Base-by-base conservation (phyloP, 2,888 invertebrate genomes). In the Drosophila borealis region DNA sequence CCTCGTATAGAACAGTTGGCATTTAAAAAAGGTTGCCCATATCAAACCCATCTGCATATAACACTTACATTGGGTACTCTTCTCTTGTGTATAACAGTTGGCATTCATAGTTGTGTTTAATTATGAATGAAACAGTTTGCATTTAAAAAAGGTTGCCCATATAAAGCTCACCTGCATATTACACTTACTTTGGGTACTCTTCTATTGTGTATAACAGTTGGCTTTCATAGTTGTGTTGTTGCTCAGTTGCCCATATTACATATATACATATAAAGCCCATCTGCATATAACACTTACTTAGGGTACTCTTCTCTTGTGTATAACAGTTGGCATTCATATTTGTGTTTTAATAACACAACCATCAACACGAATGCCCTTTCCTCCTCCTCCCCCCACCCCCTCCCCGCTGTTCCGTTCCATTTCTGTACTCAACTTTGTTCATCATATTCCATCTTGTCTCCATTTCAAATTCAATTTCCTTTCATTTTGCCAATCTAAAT, bases 401-500 rank as follows among this genome's bases (percentile, higher is more conserved):
- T 1, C 8, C 29, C 1, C 48, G 10, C 21, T 39, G 14, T 21
- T 4, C 9, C 10, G 39, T 9, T 2, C 39, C 11, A 1, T 13
- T 36, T 13, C 13, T 21, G 3, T 2, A 17, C 9, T 13, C 5
- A 4, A n/a, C 17, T 17, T 17, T 33, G 13, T 29, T 39, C 34
- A 19, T 25, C 21, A 37, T 14, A 33, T 5, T 11, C 21, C 34
- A 19, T 25, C 39, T 25, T 17, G 6, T 14, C 33, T 54, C 42
- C 57, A 84, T 84, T 85, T 60, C 46, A 74, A 88, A 88, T 88
- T 84, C 82, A 81, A 81, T 85, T 88, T 77, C 82, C 80, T 82
- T 88, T 85, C 82, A 80, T 55, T 84, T 73, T 71, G 80, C 63
- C 83, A 88, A 82, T 88, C 86, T 88, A 82, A 88, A 82, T 88